phyloP scores from a whole-genome alignment of 2,888 invertebrate species.

The Cylindroiulus punctatus region DNA sequence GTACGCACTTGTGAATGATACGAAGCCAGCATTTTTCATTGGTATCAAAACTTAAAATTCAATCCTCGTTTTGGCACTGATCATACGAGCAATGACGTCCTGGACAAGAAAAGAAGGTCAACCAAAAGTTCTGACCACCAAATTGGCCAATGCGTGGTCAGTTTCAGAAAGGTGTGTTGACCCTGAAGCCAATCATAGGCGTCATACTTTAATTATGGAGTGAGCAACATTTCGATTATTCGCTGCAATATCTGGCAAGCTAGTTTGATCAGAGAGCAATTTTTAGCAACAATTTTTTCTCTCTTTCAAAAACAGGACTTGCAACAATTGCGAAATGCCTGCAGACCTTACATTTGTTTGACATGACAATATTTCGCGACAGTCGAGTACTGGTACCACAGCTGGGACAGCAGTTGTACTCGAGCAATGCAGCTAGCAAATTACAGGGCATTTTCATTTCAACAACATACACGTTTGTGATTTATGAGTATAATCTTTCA shows the following conservation, averaged over 20 bases:
- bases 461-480: too few relatives aligned
- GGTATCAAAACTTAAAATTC: conserved; percentile 6
- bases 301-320: background rate
- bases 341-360: too few relatives aligned
- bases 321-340: background rate
- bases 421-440: too few relatives aligned
- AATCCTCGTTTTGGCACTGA: conserved; percentile 17
- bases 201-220: background rate
- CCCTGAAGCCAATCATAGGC: conserved; percentile 25
- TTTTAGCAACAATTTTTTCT: background rate
- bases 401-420: too few relatives aligned
- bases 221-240: background rate
- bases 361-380: too few relatives aligned
- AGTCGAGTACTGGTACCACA: too few relatives aligned
- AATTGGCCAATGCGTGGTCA: background rate
- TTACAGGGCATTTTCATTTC: too few relatives aligned
- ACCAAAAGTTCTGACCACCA: background rate
- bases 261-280: background rate
- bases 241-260: background rate
- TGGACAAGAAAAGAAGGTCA: conserved; percentile 2
- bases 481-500: too few relatives aligned
- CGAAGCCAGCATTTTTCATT: background rate
- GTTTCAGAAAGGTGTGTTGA: conserved; percentile 18
- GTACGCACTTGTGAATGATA: conserved; percentile 15
- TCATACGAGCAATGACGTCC: conserved; percentile 25